Conservation (phyloP, 2,797 vertebrate species). For the Platalea minor region DNA sequence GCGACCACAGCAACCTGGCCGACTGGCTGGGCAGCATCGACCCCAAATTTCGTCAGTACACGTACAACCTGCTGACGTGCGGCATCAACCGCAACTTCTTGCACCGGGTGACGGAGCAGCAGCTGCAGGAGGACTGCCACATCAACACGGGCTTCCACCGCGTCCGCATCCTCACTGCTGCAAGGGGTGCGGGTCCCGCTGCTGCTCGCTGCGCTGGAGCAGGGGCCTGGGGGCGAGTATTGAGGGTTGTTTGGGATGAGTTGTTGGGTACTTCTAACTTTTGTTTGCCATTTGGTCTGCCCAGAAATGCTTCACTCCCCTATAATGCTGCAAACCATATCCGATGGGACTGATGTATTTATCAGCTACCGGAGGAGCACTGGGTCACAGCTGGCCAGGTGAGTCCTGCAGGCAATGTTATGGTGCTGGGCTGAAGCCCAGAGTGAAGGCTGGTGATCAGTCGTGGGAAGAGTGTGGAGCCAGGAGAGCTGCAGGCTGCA, state of each 20-base stretch:
- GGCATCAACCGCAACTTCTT: conserved; percentile 87
- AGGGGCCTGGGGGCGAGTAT: accelerated
- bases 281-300: not conserved
- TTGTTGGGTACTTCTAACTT: not conserved
- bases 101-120: conserved; percentile 87
- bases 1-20: conserved; percentile 93
- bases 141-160: conserved; percentile 88
- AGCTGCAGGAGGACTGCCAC: conserved; percentile 88
- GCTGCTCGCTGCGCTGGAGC: accelerated
- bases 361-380: conserved; percentile 95
- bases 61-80: conserved; percentile 89
- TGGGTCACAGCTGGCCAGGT: conserved; percentile 97
- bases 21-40: conserved; percentile 92
- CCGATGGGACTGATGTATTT: conserved; percentile 89
- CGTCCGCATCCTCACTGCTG: conserved; percentile 83
- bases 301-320: conserved; percentile 78
- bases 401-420: not conserved
- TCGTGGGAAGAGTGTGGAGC: accelerated
- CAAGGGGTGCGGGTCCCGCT: conserved; percentile 60
- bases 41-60: conserved; percentile 93
- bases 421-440: not conserved
- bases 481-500: not conserved
- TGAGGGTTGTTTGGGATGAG: not conserved
- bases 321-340: conserved; percentile 73
- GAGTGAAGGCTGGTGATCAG: not conserved